Evolutionary conservation across 1,140 invertebrate genomes (phyloP).

Genomic region (Drosophila nannoptera): DNA sequence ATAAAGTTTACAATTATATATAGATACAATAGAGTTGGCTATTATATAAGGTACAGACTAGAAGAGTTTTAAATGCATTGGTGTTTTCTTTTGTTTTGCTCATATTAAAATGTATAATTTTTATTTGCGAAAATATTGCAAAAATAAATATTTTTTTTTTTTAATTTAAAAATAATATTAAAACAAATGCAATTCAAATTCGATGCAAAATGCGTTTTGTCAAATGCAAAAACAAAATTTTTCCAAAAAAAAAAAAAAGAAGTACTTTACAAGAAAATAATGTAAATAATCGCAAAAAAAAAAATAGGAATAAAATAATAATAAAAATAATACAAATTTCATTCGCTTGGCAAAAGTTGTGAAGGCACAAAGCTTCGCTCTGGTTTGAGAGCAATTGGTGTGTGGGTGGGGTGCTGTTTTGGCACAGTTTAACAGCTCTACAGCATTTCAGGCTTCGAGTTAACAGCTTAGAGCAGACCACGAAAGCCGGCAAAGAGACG

Average conservation of each 20-base stretch:
- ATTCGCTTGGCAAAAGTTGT: slow-evolving; percentile 40
- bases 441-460: background rate
- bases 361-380: slow-evolving; percentile 25
- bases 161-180: slow-evolving; percentile 56
- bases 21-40: background rate
- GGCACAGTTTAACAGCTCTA: too few species aligned
- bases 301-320: slow-evolving; percentile 17
- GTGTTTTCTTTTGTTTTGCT: slow-evolving; percentile 58
- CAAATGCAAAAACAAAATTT: slow-evolving; percentile 75
- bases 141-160: slow-evolving; percentile 45
- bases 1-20: slow-evolving; percentile 20
- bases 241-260: slow-evolving; percentile 33
- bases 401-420: too few species aligned
- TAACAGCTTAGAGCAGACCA: slow-evolving; percentile 47
- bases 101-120: slow-evolving; percentile 45
- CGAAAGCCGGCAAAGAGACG: slow-evolving; percentile 61
- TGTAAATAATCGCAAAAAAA: slow-evolving; percentile 37
- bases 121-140: slow-evolving; percentile 66
- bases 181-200: slow-evolving; percentile 58
- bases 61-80: slow-evolving; percentile 61
- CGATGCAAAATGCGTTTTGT: slow-evolving; percentile 72
- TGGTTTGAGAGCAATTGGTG: slow-evolving; percentile 28
- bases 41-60: slow-evolving; percentile 37
- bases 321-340: slow-evolving; percentile 47
- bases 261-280: slow-evolving; percentile 7